A percentile compares a stretch with the other conserved stretches of the same genome.
phyloP scores from a whole-genome alignment of 1,140 invertebrate species.

The Rhizoglyphus robini region DNA sequence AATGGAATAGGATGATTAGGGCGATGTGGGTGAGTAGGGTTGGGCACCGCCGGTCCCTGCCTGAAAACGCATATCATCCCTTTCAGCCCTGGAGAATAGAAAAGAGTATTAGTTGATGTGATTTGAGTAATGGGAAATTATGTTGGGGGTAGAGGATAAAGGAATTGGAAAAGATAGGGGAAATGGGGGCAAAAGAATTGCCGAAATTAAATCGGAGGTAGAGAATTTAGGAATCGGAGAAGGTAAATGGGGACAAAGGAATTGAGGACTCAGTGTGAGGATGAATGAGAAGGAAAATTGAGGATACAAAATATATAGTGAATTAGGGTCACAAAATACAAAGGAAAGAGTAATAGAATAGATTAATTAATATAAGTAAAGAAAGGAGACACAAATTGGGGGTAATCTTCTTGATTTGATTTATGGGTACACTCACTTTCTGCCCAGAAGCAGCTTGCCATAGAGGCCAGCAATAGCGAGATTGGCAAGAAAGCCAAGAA shows the following conservation, averaged over 20 bases:
- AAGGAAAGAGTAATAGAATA: not conserved
- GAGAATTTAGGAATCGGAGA: no score
- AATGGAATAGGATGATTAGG: constrained; percentile 14
- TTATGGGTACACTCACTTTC: constrained; percentile 19
- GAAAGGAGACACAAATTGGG: not conserved
- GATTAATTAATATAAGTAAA: not conserved
- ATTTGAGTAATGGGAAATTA: not conserved
- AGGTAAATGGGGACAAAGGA: no score
- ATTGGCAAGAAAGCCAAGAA: constrained; percentile 20
- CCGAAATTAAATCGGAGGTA: no score
- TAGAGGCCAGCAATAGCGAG: constrained; percentile 17
- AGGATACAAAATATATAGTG: no score
- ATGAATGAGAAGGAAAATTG: no score
- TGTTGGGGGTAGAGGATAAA: not conserved
- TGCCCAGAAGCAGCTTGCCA: constrained; percentile 16
- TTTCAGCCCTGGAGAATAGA: constrained; percentile 3
- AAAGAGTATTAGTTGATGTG: not conserved
- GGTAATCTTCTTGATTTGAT: not conserved
- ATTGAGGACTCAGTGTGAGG: no score
- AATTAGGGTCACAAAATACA: not conserved
- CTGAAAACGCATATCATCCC: constrained; percentile 23
- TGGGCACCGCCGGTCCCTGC: constrained; percentile 15
- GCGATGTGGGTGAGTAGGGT: constrained; percentile 24
- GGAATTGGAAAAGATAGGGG: not conserved
- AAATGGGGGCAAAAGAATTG: no score